Base-by-base conservation (phyloP, 2,888 invertebrate genomes). In the Cephus pygmeus region DNA sequence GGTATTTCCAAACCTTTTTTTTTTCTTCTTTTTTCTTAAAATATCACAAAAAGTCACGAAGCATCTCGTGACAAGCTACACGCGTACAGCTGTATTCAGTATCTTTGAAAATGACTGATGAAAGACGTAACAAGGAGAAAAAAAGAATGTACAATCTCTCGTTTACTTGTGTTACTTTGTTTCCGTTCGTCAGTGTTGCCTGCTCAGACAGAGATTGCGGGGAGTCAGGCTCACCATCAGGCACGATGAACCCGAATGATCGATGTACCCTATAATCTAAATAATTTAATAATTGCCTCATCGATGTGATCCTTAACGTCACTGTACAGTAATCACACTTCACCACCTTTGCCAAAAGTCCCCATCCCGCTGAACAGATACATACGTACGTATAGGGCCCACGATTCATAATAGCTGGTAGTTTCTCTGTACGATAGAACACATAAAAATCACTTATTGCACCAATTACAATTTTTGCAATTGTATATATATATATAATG, bases 151-250 rank as follows among this genome's bases (percentile, higher is more conserved):
- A 77, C 71, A 71, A 75, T 68, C 69, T 40, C 78, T 85, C 80
- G 77, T 76, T 79, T 79, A 81, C 76, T 15, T 40, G 40, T 15
- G 40, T 40, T 15, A 15, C 40, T 40, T 40, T 40, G 15, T 84
- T 85, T 88, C 81, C 86, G 87, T 84, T 88, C 87, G 88, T 90
- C 88, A 90, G 87, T 90, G 88, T 91, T 90, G 91, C 91, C 91
- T 91, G 91, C 88, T 89, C 87, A 90, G 90, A 90, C 90, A 89
- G 87, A 88, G 91, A 89, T 89, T 88, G 89, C 90, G 91, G 90
- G 91, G 91, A 91, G 91, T 91, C 91, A 91, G 91, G 91, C 89
- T 91, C 91, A 91, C 88, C 91, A 91, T 91, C 91, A 91, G 91
- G 91, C 91, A 91, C 91, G 89, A 88, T 87, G 87, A 83, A 90